Conservation (phyloP, 2,888 invertebrate species). For the Cistogaster globosa region DNA sequence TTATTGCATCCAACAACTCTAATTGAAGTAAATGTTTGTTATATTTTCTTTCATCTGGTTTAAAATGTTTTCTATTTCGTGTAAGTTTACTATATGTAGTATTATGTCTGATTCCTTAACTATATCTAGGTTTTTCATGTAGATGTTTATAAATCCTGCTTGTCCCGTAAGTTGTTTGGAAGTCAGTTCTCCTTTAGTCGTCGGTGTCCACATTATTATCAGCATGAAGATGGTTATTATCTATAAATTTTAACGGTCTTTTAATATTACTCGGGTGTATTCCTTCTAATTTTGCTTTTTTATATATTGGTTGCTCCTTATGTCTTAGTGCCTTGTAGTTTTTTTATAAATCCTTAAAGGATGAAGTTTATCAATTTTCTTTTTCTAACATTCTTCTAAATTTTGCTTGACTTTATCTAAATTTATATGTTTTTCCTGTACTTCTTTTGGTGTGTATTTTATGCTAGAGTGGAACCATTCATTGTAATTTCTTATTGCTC, state of each 20-base stretch:
- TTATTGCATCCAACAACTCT: slow-evolving; percentile 49
- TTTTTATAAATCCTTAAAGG: slow-evolving; percentile 45
- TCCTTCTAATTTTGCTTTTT: slow-evolving; percentile 46
- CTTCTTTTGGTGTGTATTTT: slow-evolving; percentile 10
- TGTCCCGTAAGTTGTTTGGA: slow-evolving; percentile 42
- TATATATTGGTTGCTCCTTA: slow-evolving; percentile 15
- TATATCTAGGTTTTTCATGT: slow-evolving; percentile 57
- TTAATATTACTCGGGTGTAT: slow-evolving; percentile 65
- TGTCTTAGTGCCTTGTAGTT: slow-evolving; percentile 2
- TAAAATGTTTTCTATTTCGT: too few relatives aligned
- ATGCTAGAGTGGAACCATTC: neutral
- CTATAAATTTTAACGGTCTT: slow-evolving; percentile 61
- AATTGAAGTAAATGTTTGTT: slow-evolving; percentile 58
- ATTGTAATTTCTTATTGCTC: slow-evolving; percentile 43
- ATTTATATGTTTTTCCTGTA: neutral
- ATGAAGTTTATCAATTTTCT: slow-evolving; percentile 51
- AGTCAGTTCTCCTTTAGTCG: slow-evolving; percentile 5
- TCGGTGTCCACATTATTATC: slow-evolving; percentile 13
- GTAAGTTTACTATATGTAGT: too few relatives aligned
- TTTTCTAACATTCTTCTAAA: slow-evolving; percentile 50
- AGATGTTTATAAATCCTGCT: slow-evolving; percentile 54
- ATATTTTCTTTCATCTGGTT: slow-evolving; percentile 29
- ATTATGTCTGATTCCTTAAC: too few relatives aligned
- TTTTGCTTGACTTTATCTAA: too few relatives aligned
- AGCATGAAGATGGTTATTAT: slow-evolving; percentile 12